Conservation (phyloP, 2,888 invertebrate genomes). For the Smittia sp. region DNA sequence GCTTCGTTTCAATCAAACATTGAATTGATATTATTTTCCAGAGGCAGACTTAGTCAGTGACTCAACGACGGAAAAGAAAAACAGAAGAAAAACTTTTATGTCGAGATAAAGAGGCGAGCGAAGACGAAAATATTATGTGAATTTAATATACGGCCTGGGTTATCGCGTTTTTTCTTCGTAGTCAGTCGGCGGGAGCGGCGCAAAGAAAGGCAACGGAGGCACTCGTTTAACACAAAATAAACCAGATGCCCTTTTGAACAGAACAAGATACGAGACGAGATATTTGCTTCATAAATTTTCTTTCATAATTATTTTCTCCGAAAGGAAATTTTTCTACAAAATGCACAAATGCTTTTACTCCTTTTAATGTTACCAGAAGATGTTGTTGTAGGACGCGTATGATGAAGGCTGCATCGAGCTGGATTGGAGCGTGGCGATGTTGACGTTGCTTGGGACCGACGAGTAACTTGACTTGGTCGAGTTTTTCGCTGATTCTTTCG, state of each 20-base stretch:
- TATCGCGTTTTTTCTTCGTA: slow-evolving; percentile 38
- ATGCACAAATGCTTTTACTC: slow-evolving; percentile 6
- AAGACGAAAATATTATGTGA: slow-evolving; percentile 36
- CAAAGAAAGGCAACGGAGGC: slow-evolving; percentile 33
- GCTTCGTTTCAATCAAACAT: slow-evolving; percentile 35
- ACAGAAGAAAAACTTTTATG: slow-evolving; percentile 32
- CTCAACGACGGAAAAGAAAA: neutral
- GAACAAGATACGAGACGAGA: neutral
- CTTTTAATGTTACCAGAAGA: slow-evolving; percentile 12
- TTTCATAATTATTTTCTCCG: slow-evolving; percentile 20
- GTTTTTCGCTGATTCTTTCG: slow-evolving; percentile 14
- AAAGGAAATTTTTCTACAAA: slow-evolving; percentile 4
- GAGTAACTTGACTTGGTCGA: neutral
- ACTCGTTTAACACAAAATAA: slow-evolving; percentile 41
- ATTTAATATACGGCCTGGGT: slow-evolving; percentile 40
- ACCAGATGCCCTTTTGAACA: slow-evolving; percentile 42
- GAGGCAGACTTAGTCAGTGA: slow-evolving; percentile 10
- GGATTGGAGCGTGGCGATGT: slow-evolving; percentile 31
- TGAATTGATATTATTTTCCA: slow-evolving; percentile 40
- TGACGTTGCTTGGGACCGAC: slow-evolving; percentile 15
- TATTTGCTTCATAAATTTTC: slow-evolving; percentile 23
- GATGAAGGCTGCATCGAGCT: slow-evolving; percentile 10
- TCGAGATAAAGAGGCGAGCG: neutral
- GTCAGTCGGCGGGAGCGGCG: slow-evolving; percentile 27
- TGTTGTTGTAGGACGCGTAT: slow-evolving; percentile 28